These are phyloP conservation scores for Nycticryphes semicollaris DNA, from an alignment of 2,113 vertebrate genomes.

Conservation along the genomic window DNA sequence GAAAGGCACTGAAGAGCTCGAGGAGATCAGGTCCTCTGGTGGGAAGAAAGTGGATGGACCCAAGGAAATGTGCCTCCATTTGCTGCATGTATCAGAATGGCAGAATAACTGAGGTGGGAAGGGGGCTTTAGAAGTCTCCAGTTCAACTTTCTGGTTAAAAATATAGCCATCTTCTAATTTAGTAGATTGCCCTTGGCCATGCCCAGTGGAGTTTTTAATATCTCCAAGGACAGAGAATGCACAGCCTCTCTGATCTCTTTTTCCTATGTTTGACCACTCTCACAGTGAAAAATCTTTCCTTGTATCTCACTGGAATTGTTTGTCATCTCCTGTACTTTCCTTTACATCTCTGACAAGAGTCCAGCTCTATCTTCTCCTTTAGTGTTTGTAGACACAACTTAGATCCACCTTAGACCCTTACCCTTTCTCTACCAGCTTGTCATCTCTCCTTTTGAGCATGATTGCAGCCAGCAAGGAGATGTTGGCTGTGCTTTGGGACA, in stretches of 20 bases:
- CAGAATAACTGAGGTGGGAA: neutral
- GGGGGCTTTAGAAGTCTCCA: neutral
- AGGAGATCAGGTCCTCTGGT: neutral
- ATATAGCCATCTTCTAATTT: neutral
- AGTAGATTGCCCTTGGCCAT: neutral
- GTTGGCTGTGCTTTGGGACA: neutral
- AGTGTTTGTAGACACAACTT: neutral
- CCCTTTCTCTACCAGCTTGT: neutral
- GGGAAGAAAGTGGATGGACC: neutral
- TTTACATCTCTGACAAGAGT: neutral
- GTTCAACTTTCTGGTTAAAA: neutral
- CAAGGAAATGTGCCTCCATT: neutral
- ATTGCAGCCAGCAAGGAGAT: neutral
- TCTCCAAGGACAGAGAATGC: neutral
- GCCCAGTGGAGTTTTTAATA: neutral
- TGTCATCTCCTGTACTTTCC: neutral
- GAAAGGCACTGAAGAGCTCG: neutral
- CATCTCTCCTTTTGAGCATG: neutral
- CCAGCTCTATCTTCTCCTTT: neutral
- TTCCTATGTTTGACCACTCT: neutral
- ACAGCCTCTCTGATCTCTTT: neutral
- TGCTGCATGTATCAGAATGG: neutral
- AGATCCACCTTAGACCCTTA: neutral
- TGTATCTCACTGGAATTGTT: neutral
- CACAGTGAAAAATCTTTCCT: neutral